Base-by-base conservation (phyloP, 1,140 invertebrate species). In the Orius insidiosus region DNA sequence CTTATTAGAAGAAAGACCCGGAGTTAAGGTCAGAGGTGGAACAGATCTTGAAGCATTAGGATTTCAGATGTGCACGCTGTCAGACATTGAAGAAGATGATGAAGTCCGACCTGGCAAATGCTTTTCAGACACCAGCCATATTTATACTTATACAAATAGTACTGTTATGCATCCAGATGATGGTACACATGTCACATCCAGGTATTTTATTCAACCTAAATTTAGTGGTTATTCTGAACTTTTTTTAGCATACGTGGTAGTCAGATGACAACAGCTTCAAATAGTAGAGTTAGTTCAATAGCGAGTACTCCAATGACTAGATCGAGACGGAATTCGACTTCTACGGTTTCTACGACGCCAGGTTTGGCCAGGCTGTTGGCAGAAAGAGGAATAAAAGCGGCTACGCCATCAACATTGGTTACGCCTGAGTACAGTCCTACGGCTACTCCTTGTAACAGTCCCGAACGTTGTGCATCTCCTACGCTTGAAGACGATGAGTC, bases 121-220 rank as follows among this genome's bases (percentile, higher is more conserved):
- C 31, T 78, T 83, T 54, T 79, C 84, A 50, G 68, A 78, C 36
- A 81, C 83, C 1, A 75, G 75, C 31, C 79, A 79, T 37, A 70
- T 88, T 8, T 92, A 85, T 58, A 93, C 88, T n/a, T n/a, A 74
- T 54, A 93, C 88, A 0, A 89, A 85, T 54, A 90, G 85, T 54
- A 88, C 78, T 39, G 83, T 93, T 5, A 70, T 86, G 60, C 86
- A 92, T 67, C 86, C 86, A 2, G 83, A 87, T 57, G 71, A 77
- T 53, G 75, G 81, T 56, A 85, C 81, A 19, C 71, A 67, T 54
- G 66, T 76, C 32, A 72, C 68, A 6, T 60, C 68, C 34, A 78
- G 73, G 64, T 65, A 54, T n/a, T n/a, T n/a, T n/a, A n/a, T n/a
- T 38, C 9, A 41, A 32, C 5, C 16, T 35, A 3, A n/a, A n/a